These are phyloP conservation scores for Stigmatopora argus DNA, from an alignment of 2,113 vertebrate genomes.

Conservation along the genomic window DNA sequence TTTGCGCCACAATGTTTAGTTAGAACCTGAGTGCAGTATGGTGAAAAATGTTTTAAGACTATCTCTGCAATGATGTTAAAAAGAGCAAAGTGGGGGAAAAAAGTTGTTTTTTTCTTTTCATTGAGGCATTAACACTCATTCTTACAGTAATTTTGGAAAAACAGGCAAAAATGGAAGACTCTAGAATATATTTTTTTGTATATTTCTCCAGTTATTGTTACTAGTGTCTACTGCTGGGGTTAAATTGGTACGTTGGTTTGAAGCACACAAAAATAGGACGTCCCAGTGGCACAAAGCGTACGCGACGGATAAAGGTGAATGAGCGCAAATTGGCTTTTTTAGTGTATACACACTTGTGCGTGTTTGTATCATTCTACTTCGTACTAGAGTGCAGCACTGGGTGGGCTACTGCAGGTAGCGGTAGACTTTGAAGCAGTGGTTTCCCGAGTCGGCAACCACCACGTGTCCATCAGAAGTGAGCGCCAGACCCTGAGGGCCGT, in stretches of 20 bases:
- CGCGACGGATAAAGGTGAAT: slow-evolving; percentile 7
- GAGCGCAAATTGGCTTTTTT: slow-evolving; percentile 29
- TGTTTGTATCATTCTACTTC: not conserved
- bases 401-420: slow-evolving; percentile 84
- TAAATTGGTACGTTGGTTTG: not conserved
- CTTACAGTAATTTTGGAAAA: slow-evolving; percentile 10
- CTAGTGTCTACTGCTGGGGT: not conserved
- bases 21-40: not conserved
- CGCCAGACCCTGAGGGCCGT: slow-evolving; percentile 92
- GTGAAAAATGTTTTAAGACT: not conserved
- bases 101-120: not conserved
- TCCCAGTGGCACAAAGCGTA: slow-evolving; percentile 33
- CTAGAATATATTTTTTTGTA: not conserved
- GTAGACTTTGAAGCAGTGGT: slow-evolving; percentile 98
- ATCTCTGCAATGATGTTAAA: not conserved
- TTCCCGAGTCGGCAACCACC: slow-evolving; percentile 96
- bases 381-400: slow-evolving; percentile 18
- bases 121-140: not conserved
- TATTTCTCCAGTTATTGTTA: slow-evolving; percentile 6
- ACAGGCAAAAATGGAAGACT: slow-evolving; percentile 36
- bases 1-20: not conserved
- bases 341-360: not conserved
- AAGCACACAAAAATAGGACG: not conserved
- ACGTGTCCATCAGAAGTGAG: slow-evolving; percentile 94
- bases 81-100: not conserved